phyloP scores from a whole-genome alignment of 2,888 invertebrate species.

The Chironomus riparius region DNA sequence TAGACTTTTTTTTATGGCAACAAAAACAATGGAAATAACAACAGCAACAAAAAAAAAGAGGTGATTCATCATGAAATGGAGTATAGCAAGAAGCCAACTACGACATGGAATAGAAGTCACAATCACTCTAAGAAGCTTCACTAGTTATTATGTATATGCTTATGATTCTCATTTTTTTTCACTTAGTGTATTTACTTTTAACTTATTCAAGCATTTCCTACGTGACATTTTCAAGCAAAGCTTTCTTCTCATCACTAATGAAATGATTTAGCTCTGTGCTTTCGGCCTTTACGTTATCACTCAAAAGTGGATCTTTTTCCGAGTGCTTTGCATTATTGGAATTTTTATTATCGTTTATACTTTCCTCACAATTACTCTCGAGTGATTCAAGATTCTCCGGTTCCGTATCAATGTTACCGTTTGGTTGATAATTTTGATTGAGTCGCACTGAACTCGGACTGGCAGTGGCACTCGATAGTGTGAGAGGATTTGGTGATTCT shows the following conservation, averaged over 20 bases:
- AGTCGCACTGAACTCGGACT: slow-evolving; percentile 29
- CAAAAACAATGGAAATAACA: background rate
- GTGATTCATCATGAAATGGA: slow-evolving; percentile 17
- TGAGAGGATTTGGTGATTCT: slow-evolving; percentile 17
- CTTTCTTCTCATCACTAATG: slow-evolving; percentile 30
- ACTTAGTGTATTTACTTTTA: background rate
- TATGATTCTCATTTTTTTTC: background rate
- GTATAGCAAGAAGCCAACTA: slow-evolving; percentile 4
- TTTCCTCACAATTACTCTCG: slow-evolving; percentile 25
- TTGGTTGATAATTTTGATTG: slow-evolving; percentile 28
- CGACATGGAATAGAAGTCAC: background rate
- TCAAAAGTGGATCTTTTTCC: slow-evolving; percentile 22
- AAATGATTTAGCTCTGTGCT: slow-evolving; percentile 28
- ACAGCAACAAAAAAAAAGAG: background rate
- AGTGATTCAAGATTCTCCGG: slow-evolving; percentile 22
- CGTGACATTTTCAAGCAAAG: slow-evolving; percentile 29
- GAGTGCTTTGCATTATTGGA: background rate
- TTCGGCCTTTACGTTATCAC: background rate
- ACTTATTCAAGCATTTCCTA: background rate
- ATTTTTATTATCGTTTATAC: slow-evolving; percentile 12
- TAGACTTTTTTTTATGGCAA: background rate
- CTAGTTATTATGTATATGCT: background rate
- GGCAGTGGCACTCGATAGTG: slow-evolving; percentile 27
- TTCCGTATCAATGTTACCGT: slow-evolving; percentile 7
- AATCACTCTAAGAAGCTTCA: slow-evolving; percentile 15